Evolutionary conservation across 2,797 vertebrate genomes (phyloP).

Genomic region (Merluccius polli): DNA sequence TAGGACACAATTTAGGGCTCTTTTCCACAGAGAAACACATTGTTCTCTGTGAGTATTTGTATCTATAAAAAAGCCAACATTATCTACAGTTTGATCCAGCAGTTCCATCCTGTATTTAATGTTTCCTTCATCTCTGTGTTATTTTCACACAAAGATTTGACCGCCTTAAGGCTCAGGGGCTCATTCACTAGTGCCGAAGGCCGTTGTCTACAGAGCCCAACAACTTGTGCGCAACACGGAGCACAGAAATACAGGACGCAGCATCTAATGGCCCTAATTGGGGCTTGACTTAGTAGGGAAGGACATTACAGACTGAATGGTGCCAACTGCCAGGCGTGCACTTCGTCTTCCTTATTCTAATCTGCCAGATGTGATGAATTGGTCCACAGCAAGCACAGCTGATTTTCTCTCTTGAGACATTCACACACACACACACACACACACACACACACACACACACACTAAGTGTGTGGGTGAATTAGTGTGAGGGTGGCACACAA

Average conservation of each 20-base stretch:
- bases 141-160: background rate
- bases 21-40: background rate
- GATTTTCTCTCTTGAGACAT: constrained; percentile 48
- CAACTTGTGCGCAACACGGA: constrained; percentile 2
- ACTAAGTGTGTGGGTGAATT: constrained; percentile 58
- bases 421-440: constrained; percentile 14
- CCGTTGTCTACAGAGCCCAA: constrained; percentile 6
- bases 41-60: background rate
- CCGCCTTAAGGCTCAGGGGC: background rate
- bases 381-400: constrained; percentile 53
- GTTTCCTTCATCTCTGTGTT: background rate
- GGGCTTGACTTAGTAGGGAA: constrained; percentile 39
- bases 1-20: background rate
- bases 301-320: constrained; percentile 40
- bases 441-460: constrained; percentile 10
- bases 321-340: constrained; percentile 52
- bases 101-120: background rate
- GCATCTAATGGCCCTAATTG: constrained; percentile 29
- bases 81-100: background rate
- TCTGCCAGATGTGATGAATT: constrained; percentile 67
- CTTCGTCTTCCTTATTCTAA: constrained; percentile 57
- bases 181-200: background rate
- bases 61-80: background rate
- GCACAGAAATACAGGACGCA: constrained; percentile 5
- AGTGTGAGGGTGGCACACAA: constrained; percentile 60